These are phyloP conservation scores for Pseudocheirus occidentalis DNA, from an alignment of 2,797 vertebrate genomes.

Conservation along the genomic window DNA sequence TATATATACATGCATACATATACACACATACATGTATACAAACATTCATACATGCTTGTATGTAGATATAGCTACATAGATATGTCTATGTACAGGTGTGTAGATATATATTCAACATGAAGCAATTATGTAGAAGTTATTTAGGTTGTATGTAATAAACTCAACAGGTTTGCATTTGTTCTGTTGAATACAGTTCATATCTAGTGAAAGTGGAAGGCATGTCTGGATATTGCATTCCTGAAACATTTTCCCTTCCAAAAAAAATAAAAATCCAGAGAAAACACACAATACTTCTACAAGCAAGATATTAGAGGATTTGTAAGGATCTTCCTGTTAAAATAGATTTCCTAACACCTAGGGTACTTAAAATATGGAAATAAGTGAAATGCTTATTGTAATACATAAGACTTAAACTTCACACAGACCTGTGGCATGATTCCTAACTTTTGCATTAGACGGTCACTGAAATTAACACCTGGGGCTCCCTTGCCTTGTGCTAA, in stretches of 20 bases:
- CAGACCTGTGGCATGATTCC: background rate
- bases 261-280: conserved; percentile 55
- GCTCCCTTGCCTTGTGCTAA: background rate
- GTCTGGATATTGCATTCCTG: conserved; percentile 24
- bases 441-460: background rate
- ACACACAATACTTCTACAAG: conserved; percentile 47
- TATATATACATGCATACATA: no score
- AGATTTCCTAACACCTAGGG: background rate
- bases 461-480: conserved; percentile 39
- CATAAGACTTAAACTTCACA: background rate
- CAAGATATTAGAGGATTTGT: conserved; percentile 60
- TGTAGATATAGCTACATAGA: background rate
- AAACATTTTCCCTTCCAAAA: conserved; percentile 61
- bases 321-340: conserved; percentile 60
- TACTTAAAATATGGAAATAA: conserved; percentile 34
- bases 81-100: background rate
- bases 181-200: conserved; percentile 36
- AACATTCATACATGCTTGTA: no score
- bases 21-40: background rate
- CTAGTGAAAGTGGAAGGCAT: conserved; percentile 55
- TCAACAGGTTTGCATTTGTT: conserved; percentile 32
- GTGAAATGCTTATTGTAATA: conserved; percentile 21
- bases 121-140: background rate
- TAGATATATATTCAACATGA: background rate
- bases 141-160: background rate